Conservation (phyloP, 2,888 invertebrate species). For the Drosophila nr. medialis region DNA sequence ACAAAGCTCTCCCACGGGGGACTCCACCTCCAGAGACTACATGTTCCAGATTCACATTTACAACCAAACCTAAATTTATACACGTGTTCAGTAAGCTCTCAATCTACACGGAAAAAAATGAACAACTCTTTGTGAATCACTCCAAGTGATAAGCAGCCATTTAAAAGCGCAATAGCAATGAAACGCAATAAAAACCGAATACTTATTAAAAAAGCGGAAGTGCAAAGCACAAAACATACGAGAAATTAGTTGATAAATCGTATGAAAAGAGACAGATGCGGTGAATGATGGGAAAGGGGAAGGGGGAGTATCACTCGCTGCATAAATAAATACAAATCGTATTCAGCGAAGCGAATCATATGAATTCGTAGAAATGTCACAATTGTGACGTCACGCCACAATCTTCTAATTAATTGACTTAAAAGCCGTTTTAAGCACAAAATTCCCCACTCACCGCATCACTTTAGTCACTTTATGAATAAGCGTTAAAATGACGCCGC, state of each 20-base stretch:
- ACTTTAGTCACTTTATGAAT: constrained; percentile 39
- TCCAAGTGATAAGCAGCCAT: constrained; percentile 36
- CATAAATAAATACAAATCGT: constrained; percentile 56
- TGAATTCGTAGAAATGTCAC: constrained; percentile 44
- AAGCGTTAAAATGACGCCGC: constrained; percentile 52
- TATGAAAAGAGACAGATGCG: constrained; percentile 7
- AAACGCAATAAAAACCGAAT: constrained; percentile 4
- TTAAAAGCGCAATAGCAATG: constrained; percentile 44
- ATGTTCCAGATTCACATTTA: constrained; percentile 3
- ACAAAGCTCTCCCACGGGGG: neutral
- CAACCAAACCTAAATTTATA: neutral
- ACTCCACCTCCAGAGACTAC: neutral
- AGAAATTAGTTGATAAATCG: constrained; percentile 54
- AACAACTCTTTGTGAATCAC: constrained; percentile 37
- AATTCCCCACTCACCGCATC: constrained; percentile 6
- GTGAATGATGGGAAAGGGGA: neutral
- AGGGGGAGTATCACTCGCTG: constrained; percentile 15
- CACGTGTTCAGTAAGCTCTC: neutral
- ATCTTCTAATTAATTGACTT: constrained; percentile 33
- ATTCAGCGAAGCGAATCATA: constrained; percentile 50
- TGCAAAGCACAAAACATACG: constrained; percentile 42
- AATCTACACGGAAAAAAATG: constrained; percentile 3
- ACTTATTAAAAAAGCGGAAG: constrained; percentile 52
- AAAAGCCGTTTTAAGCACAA: constrained; percentile 24
- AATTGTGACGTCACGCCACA: constrained; percentile 49